Evolutionary conservation across 2,113 vertebrate species (phyloP), one percentile per base, ranked within the genome.

Genomic region (Coregonus clupeaformis): DNA sequence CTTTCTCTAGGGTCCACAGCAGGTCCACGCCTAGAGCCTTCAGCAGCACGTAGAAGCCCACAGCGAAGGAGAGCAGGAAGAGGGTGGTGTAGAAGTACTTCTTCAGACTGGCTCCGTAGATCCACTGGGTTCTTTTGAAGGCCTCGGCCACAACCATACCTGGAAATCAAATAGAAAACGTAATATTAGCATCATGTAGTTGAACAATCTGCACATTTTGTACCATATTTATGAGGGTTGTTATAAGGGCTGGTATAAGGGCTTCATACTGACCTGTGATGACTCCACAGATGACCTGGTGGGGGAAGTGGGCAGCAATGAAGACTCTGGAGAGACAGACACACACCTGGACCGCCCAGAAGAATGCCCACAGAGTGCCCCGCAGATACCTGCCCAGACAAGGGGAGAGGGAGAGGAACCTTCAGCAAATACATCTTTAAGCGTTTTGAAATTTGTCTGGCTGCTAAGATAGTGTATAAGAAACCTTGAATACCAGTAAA

Each of bases 301-400:
- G 98, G 1, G 98, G 98, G 63, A 99, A 99, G 88, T 99, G 98
- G 52, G 98, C 97, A 0, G 96, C 97, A 0, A 99, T 94, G 89
- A 97, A 99, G 85, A 99, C 94, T 68, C 98, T 94, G 27, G 97
- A 99, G 71, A 97, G 90, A 75, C 97, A 99, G 71, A 99, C 98
- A 0, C 95, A 97, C 82, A 96, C 89, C 86, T 98, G 97, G 74
- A 99, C 92, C 0, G 85, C 92, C 91, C 96, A 97, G 85, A 97
- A 99, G 6, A 91, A 83, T 0, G 79, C 86, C 97, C 98, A 99
- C 25, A 99, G 86, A 18, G 81, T 18, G 0, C 27, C 42, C 64
- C 92, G 93, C 81, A 97, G 72, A 84, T 93, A 94, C 92, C 98
- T 99, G 90, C 60, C 1, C 13, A n/a, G 71, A 42, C 9, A 72